Conservation (phyloP, 2,113 vertebrate species). For the Charadrius vociferus region DNA sequence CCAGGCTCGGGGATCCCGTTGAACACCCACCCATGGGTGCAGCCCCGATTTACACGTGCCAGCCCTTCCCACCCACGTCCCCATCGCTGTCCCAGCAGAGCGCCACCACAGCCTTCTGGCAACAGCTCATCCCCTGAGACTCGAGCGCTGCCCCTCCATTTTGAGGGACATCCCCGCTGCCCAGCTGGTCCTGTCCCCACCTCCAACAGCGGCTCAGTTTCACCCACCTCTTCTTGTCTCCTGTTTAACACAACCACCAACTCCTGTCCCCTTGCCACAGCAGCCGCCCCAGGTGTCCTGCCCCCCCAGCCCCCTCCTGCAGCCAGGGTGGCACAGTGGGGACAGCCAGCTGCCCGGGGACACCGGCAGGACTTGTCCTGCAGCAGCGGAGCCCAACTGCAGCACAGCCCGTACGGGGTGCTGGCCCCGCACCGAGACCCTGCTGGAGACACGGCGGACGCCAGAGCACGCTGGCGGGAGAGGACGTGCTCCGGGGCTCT, state of each 20-base stretch:
- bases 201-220: background rate
- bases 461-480: fast-evolving
- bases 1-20: fast-evolving
- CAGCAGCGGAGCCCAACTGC: background rate
- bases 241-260: background rate
- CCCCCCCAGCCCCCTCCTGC: background rate
- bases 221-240: background rate
- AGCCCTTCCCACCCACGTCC: background rate
- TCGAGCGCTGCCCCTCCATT: background rate
- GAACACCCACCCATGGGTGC: fast-evolving
- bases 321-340: background rate
- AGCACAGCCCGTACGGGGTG: background rate
- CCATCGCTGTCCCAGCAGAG: fast-evolving
- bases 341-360: background rate
- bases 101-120: background rate
- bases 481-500: background rate
- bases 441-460: fast-evolving
- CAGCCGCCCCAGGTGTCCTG: background rate
- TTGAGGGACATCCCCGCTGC: fast-evolving
- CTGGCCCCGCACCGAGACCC: background rate
- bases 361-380: background rate
- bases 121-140: background rate
- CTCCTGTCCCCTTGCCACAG: fast-evolving
- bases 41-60: background rate
- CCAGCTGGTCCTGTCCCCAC: background rate